Evolutionary conservation across 2,797 vertebrate species (phyloP).

Genomic region (Danio kyathit): DNA sequence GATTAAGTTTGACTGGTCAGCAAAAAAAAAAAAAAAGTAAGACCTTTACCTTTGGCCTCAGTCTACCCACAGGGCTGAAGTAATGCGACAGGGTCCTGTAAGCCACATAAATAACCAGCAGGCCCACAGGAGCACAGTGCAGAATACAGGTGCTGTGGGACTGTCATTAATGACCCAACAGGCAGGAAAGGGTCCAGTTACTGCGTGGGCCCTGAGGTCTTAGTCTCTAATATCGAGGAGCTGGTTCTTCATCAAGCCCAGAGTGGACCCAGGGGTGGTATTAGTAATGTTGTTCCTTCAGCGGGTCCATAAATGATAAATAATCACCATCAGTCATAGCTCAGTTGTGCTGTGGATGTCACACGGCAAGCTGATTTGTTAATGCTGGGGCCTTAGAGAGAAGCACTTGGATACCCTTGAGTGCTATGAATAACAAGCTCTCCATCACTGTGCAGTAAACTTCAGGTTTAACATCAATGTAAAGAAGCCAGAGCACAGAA

Average conservation of each 20-base stretch:
- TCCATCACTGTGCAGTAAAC: slow-evolving; percentile 36
- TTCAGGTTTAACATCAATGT: slow-evolving; percentile 9
- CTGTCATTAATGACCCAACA: slow-evolving; percentile 56
- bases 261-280: slow-evolving; percentile 69
- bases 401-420: slow-evolving; percentile 64
- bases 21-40: not conserved
- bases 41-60: slow-evolving; percentile 41
- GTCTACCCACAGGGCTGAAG: slow-evolving; percentile 54
- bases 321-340: slow-evolving; percentile 76
- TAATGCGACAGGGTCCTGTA: slow-evolving; percentile 55
- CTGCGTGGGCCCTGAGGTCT: slow-evolving; percentile 57
- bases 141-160: slow-evolving; percentile 60
- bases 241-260: slow-evolving; percentile 44
- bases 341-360: slow-evolving; percentile 52
- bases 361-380: slow-evolving; percentile 66
- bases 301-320: slow-evolving; percentile 75
- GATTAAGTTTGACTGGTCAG: slow-evolving; percentile 10
- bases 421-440: slow-evolving; percentile 65
- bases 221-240: slow-evolving; percentile 60
- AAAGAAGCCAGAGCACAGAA: not conserved
- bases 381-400: slow-evolving; percentile 61
- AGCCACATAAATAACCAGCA: slow-evolving; percentile 63
- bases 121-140: slow-evolving; percentile 51
- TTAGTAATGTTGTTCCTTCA: slow-evolving; percentile 69
- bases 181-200: slow-evolving; percentile 56